Base-by-base conservation (phyloP, 2,797 vertebrate genomes). In the Chaunax sp. region DNA sequence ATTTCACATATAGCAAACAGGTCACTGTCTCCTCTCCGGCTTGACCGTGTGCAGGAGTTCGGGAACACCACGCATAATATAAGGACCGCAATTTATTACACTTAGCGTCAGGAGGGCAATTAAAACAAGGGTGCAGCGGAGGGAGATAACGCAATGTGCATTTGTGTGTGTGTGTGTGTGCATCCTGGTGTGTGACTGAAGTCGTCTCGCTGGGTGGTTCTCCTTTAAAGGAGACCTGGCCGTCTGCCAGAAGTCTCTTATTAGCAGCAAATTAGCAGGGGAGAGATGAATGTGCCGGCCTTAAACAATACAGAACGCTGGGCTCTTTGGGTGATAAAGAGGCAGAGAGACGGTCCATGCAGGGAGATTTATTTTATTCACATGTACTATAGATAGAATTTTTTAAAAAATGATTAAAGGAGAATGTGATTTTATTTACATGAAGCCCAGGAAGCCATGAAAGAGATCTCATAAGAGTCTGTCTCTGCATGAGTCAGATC, bases 191-290 rank as follows among this genome's bases (percentile, higher is more conserved):
- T 20, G 18, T 12, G 30, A 65, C 19, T 63, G 28, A 38, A 37
- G 58, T 30, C 30, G 59, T 54, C 83, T 67, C 5, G 3, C 51
- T 74, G 66, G 78, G 69, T 75, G 62, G 57, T 22, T 46, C 52
- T 62, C 47, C 41, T 77, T 69, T 72, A 40, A 62, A 74, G 72
- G 52, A 30, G 72, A 46, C 50, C 78, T 85, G 83, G 79, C 78
- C 18, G 15, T 4, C 28, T 20, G 69, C 79, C 89, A 85, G 54
- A 77, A 64, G 80, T 53, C 69, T 78, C 80, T 75, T 72, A 87
- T 87, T 85, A 84, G 81, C 72, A 70, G 77, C 82, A 84, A 90
- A 88, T 89, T 91, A 91, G 81, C 80, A 47, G 30, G 43, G 69
- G 60, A 77, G 60, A 69, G 71, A 86, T 72, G 74, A 80, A 80